Evolutionary conservation across 2,113 vertebrate species (phyloP), one percentile per base, ranked within the genome.

Genomic region (Plotosus lineatus): DNA sequence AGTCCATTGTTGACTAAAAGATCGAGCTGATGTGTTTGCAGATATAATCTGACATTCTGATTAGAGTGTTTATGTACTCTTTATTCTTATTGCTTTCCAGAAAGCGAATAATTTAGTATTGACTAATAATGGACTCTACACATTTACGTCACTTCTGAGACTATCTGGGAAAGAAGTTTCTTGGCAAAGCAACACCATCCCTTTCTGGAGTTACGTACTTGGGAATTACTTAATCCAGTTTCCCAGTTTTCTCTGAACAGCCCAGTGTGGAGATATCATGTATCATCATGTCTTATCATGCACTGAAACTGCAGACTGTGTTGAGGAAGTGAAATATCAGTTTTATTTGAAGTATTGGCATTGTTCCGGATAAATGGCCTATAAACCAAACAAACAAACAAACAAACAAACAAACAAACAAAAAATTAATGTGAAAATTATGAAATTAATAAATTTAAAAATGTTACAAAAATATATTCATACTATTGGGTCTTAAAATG

Each of bases 171-270:
- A 19, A 19, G 28, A 19, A 73, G 55, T 9, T 77, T 36, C 56
- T 79, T 82, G 7, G 19, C 44, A 21, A 82, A 82, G 44, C 17
- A 46, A 71, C 26, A 63, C 60, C n/a, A 58, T 44, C 23, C 58
- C 36, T 68, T 14, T 10, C 17, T 17, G 15, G 5, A 28, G 36
- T 46, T 48, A 48, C n/a, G n/a, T n/a, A n/a, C 23, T 65, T 0
- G 44, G 46, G n/a, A 28, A 56, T 81, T 73, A 68, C 75, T n/a
- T 63, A 42, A 83, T 74, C 38, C 33, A 40, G 50, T 2, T 78
- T 83, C 5, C 53, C 36, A 65, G 56, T 6, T 48, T 72, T 12
- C 14, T 8, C 33, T 42, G 23, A n/a, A 51, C 58, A 55, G 50
- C 23, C 33, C 40, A 66, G 7, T 26, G 40, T 80, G 9, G 71